A percentile compares a stretch with the other conserved stretches of the same genome.
Evolutionary conservation across 2,888 invertebrate species (phyloP).

Genomic region (Ectropis crepuscularia): DNA sequence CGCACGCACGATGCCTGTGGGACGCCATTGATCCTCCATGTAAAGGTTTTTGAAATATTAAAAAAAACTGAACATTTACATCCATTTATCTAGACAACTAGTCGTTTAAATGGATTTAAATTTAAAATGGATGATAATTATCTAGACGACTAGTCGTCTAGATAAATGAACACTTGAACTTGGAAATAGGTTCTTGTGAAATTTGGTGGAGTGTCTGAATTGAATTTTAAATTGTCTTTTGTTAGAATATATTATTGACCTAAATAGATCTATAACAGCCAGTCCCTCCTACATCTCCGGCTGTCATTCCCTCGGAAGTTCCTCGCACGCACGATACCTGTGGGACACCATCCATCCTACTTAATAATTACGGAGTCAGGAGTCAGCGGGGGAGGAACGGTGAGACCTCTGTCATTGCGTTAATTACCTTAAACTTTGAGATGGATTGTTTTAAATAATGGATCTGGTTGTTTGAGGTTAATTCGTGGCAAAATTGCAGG

Average conservation of each 20-base stretch:
- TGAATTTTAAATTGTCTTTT: background rate
- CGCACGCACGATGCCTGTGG: conserved; percentile 47
- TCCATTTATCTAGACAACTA: no score
- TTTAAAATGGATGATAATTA: no score
- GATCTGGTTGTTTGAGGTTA: conserved; percentile 21
- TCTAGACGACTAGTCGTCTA: no score
- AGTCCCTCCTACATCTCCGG: conserved; percentile 14
- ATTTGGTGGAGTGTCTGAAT: no score
- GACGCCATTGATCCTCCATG: conserved; percentile 73
- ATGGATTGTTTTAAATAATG: conserved; percentile 43
- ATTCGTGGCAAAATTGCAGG: no score
- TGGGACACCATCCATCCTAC: conserved; percentile 71
- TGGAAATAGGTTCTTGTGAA: no score
- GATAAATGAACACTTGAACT: no score
- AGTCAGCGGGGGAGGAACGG: conserved; percentile 15
- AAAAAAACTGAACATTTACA: no score
- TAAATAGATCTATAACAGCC: background rate
- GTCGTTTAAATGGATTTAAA: no score
- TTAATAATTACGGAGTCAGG: conserved; percentile 65
- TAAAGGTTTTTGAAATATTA: no score
- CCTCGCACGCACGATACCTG: conserved; percentile 40
- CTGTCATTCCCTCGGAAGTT: conserved; percentile 19
- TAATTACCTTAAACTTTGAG: conserved; percentile 47
- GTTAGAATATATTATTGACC: background rate
- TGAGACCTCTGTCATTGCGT: conserved; percentile 45